phyloP scores from a whole-genome alignment of 2,797 vertebrate species.

The Synanceia verrucosa region DNA sequence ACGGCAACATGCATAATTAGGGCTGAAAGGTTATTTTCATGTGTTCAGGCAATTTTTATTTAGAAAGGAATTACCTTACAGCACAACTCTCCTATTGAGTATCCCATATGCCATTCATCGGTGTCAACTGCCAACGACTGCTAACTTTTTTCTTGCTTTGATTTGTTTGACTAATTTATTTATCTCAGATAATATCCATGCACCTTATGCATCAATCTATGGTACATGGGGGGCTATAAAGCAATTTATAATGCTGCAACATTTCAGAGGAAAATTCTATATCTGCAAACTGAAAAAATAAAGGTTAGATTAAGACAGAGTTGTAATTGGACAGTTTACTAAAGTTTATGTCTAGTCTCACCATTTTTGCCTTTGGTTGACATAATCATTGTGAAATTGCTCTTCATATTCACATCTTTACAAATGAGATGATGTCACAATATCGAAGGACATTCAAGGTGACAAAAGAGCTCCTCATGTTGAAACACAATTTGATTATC shows the following conservation, averaged over 20 bases:
- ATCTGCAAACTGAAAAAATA: not conserved
- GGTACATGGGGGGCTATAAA: not conserved
- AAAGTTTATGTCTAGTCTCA: not conserved
- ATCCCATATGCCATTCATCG: not conserved
- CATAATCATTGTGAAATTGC: not conserved
- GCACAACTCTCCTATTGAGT: not conserved
- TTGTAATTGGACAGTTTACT: not conserved
- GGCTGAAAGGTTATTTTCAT: not conserved
- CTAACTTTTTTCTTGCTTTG: not conserved
- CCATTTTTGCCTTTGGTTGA: slow-evolving; percentile 3
- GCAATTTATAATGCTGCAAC: not conserved
- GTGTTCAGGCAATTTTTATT: slow-evolving; percentile 14
- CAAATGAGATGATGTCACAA: slow-evolving; percentile 6
- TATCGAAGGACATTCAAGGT: slow-evolving; percentile 13
- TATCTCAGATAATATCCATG: not conserved
- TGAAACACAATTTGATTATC: slow-evolving; percentile 61
- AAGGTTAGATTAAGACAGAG: not conserved
- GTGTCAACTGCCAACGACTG: not conserved
- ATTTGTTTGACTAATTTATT: not conserved
- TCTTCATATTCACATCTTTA: slow-evolving; percentile 1
- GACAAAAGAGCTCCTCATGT: slow-evolving; percentile 33
- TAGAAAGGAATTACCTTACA: not conserved
- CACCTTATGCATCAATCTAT: not conserved
- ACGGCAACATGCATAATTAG: not conserved
- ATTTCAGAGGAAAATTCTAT: not conserved